These are phyloP conservation scores for Nymphalis io DNA, from an alignment of 1,140 invertebrate genomes.

Conservation along the genomic window DNA sequence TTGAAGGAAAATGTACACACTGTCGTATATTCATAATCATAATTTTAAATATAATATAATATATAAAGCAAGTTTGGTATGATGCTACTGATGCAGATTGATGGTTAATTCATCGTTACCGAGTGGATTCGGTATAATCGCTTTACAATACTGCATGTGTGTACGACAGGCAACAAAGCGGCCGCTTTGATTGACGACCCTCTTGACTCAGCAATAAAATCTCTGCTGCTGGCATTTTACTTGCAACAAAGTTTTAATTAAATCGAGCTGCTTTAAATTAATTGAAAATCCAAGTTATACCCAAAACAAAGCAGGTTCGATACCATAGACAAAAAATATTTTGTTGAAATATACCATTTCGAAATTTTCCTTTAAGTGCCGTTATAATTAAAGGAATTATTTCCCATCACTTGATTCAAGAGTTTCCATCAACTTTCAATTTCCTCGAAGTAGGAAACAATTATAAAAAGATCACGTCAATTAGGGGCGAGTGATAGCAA, in stretches of 20 bases:
- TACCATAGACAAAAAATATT: too few relatives aligned
- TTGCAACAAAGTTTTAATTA: neutral
- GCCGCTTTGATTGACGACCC: constrained; percentile 2
- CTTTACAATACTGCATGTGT: constrained; percentile 2
- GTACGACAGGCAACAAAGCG: neutral
- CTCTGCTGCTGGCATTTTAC: neutral
- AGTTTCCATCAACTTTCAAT: constrained; percentile 11
- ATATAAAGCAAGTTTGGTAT: neutral
- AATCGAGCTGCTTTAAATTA: neutral
- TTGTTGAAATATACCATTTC: too few relatives aligned
- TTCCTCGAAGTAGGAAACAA: constrained; percentile 5
- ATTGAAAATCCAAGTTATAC: too few relatives aligned
- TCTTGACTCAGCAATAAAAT: neutral
- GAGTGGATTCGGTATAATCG: neutral
- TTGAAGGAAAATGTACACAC: too few relatives aligned
- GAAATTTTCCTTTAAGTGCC: neutral
- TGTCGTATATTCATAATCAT: too few relatives aligned
- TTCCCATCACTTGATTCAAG: neutral
- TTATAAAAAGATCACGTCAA: constrained; percentile 17
- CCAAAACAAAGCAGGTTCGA: too few relatives aligned
- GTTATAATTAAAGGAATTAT: neutral
- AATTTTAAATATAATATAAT: too few relatives aligned
- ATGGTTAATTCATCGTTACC: neutral
- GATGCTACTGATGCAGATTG: neutral
- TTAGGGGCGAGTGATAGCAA: neutral